Conservation (phyloP, 2,888 invertebrate species). For the Drosophila affinis region DNA sequence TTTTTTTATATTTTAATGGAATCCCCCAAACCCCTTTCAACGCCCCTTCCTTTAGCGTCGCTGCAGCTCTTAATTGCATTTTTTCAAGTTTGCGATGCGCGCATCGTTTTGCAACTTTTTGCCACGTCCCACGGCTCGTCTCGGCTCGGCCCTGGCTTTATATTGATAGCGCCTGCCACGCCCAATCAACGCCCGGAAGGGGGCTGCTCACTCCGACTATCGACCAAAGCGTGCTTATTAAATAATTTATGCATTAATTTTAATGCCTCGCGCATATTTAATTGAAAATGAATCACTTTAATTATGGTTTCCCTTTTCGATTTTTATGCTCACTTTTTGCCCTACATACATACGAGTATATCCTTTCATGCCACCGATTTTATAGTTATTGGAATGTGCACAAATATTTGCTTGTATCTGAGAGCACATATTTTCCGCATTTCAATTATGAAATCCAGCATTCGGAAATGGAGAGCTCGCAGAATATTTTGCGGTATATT, state of each 20-base stretch:
- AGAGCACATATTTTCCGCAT: constrained; percentile 28
- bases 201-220: not conserved
- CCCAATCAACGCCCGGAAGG: not conserved
- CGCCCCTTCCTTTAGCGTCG: constrained; percentile 16
- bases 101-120: constrained; percentile 23
- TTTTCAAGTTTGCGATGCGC: constrained; percentile 40
- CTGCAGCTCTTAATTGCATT: constrained; percentile 49
- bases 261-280: constrained; percentile 4
- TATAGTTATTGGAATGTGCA: constrained; percentile 23
- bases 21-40: not conserved
- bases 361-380: not conserved
- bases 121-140: not conserved
- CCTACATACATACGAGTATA: not conserved
- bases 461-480: constrained; percentile 36
- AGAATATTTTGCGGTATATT: constrained; percentile 37
- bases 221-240: constrained; percentile 14
- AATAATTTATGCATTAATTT: constrained; percentile 23
- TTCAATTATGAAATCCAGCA: constrained; percentile 29
- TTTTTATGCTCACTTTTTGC: not conserved
- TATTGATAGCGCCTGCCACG: constrained; percentile 33
- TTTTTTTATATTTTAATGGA: not conserved
- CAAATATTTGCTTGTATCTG: constrained; percentile 24
- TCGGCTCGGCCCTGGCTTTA: constrained; percentile 3
- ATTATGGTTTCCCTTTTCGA: constrained; percentile 9
- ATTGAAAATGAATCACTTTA: constrained; percentile 9